A percentile compares a stretch with the other conserved stretches of the same genome.
These are phyloP conservation scores for Trichonephila inaurata DNA, from an alignment of 1,140 invertebrate genomes.

Conservation along the genomic window DNA sequence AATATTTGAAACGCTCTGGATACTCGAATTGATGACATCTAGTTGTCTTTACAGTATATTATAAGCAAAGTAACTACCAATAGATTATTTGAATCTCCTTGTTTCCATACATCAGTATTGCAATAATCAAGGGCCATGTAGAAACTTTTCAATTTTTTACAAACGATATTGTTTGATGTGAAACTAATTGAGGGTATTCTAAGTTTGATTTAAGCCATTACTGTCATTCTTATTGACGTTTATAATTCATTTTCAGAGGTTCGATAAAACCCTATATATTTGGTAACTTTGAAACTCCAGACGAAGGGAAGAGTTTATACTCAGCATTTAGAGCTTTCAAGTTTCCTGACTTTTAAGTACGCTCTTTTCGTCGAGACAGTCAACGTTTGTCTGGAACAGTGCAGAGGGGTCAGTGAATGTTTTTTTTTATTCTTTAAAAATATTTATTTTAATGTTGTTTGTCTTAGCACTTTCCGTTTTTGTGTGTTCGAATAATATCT, in stretches of 20 bases:
- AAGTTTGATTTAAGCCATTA: background rate
- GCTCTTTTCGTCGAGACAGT: slow-evolving; percentile 95
- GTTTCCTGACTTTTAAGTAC: slow-evolving; percentile 95
- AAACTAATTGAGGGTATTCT: background rate
- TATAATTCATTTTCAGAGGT: slow-evolving; percentile 85
- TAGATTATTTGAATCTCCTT: no score
- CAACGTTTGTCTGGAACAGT: slow-evolving; percentile 94
- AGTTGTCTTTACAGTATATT: no score
- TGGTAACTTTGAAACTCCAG: slow-evolving; percentile 93
- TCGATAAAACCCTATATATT: slow-evolving; percentile 95
- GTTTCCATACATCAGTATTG: no score
- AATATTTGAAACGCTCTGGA: no score
- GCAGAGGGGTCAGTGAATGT: slow-evolving; percentile 79
- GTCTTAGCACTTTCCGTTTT: background rate
- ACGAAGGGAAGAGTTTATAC: slow-evolving; percentile 89
- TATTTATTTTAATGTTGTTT: background rate
- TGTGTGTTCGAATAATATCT: no score
- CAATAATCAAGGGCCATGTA: no score
- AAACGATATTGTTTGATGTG: no score
- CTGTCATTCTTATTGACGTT: slow-evolving; percentile 30
- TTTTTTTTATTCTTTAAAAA: slow-evolving; percentile 34
- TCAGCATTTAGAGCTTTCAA: slow-evolving; percentile 94
- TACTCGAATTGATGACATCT: no score
- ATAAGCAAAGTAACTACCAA: no score
- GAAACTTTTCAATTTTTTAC: no score